These are phyloP conservation scores for Vidua chalybeata DNA, from an alignment of 2,113 vertebrate species.

Conservation along the genomic window DNA sequence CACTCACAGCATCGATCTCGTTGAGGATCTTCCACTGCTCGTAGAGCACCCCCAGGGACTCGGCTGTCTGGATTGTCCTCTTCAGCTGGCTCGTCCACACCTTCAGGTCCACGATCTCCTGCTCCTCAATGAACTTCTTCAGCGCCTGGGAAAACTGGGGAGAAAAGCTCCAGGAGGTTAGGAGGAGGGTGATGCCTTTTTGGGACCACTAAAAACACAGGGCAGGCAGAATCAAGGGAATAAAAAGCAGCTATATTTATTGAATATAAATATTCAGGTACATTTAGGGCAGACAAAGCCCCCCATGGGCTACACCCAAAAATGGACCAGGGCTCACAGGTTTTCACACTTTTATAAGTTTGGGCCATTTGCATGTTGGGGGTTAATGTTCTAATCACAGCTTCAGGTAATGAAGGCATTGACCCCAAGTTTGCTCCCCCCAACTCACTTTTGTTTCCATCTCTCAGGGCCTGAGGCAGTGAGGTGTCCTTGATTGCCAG, in stretches of 20 bases:
- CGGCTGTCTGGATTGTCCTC: slow-evolving; percentile 94
- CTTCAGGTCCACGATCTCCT: slow-evolving; percentile 89
- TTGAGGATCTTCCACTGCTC: slow-evolving; percentile 99
- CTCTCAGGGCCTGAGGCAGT: not conserved
- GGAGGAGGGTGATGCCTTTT: not conserved
- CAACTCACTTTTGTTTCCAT: not conserved
- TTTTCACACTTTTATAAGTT: not conserved
- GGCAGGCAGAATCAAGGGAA: not conserved
- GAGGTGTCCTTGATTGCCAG: not conserved
- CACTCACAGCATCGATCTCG: slow-evolving; percentile 93
- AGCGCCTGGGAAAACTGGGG: slow-evolving; percentile 84
- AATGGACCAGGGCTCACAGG: not conserved
- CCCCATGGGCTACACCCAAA: not conserved
- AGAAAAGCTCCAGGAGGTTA: not conserved
- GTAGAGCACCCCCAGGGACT: slow-evolving; percentile 88
- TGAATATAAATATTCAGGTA: not conserved
- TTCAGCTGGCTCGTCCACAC: slow-evolving; percentile 98
- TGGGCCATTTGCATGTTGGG: not conserved
- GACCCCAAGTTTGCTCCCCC: not conserved
- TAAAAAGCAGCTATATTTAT: not conserved
- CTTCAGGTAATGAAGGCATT: not conserved
- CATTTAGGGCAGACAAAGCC: not conserved
- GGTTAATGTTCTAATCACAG: not conserved
- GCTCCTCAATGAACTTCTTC: slow-evolving; percentile 86
- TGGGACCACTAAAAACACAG: not conserved